These are phyloP conservation scores for Tanypteryx hageni DNA, from an alignment of 2,888 invertebrate species.

Conservation along the genomic window DNA sequence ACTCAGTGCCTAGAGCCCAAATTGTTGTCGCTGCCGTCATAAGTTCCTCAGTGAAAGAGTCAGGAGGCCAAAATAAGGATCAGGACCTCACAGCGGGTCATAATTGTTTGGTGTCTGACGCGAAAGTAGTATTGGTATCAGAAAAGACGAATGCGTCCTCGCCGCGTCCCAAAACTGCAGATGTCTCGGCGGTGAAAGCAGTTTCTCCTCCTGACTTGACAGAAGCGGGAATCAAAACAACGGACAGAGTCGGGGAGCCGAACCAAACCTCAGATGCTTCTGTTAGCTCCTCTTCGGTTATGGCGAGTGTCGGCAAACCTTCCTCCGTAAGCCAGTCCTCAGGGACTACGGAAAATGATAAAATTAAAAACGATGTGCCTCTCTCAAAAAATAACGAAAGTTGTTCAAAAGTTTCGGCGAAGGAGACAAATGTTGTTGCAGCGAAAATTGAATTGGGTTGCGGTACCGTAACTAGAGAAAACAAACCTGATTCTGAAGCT, in stretches of 20 bases:
- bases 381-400: background rate
- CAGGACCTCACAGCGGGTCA: background rate
- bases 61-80: background rate
- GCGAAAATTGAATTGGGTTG: background rate
- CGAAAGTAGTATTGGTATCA: background rate
- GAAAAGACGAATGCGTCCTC: too few relatives aligned
- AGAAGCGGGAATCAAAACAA: too few relatives aligned
- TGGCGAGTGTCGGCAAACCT: background rate
- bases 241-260: too few relatives aligned
- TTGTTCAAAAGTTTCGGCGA: too few relatives aligned
- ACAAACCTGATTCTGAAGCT: background rate
- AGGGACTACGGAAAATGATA: background rate
- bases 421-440: background rate
- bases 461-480: background rate
- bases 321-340: background rate
- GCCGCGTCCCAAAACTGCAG: too few relatives aligned
- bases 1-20: slow-evolving; percentile 23
- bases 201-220: too few relatives aligned
- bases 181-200: background rate
- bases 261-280: background rate
- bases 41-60: background rate
- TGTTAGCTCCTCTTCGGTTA: background rate
- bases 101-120: background rate
- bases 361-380: background rate
- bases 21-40: background rate